A percentile compares a stretch with the other conserved stretches of the same genome.
Conservation (phyloP, 2,888 invertebrate species). For the Shargacucullia verbasci region DNA sequence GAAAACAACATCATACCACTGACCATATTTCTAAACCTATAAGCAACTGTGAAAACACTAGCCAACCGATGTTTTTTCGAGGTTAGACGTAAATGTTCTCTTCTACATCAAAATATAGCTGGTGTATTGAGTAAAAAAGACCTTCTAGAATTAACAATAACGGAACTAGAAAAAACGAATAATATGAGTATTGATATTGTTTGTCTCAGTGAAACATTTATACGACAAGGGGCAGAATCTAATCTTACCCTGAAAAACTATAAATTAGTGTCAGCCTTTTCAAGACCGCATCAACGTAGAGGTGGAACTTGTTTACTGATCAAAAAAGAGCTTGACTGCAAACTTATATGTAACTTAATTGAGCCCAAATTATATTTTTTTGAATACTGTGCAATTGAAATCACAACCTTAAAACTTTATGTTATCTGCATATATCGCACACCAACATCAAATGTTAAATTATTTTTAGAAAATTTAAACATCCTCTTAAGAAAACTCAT, state of each 20-base stretch:
- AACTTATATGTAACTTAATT: not conserved
- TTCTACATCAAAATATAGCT: conserved; percentile 5
- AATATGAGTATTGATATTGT: not conserved
- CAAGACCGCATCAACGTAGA: conserved; percentile 1
- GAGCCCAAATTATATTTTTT: not conserved
- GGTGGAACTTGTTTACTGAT: not conserved
- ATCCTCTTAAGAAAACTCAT: not conserved
- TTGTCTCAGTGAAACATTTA: conserved; percentile 3
- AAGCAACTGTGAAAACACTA: no score
- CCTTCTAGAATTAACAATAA: not conserved
- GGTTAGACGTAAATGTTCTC: not conserved
- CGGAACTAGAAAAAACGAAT: conserved; percentile 1
- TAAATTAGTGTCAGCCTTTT: conserved; percentile 1
- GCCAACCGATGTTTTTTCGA: conserved; percentile 10
- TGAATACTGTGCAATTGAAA: conserved; percentile 3
- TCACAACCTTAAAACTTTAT: not conserved
- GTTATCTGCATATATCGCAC: not conserved
- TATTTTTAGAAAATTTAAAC: not conserved
- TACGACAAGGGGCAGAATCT: not conserved
- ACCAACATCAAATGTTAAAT: not conserved
- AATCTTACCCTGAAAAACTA: conserved; percentile 2
- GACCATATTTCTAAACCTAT: no score
- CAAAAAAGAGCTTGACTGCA: not conserved
- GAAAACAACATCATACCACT: not conserved
- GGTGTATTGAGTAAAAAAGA: conserved; percentile 3